Percentiles rank a stretch among this genome's conserved stretches.
Evolutionary conservation across 2,797 vertebrate species (phyloP).

Genomic region (Artibeus jamaicensis): DNA sequence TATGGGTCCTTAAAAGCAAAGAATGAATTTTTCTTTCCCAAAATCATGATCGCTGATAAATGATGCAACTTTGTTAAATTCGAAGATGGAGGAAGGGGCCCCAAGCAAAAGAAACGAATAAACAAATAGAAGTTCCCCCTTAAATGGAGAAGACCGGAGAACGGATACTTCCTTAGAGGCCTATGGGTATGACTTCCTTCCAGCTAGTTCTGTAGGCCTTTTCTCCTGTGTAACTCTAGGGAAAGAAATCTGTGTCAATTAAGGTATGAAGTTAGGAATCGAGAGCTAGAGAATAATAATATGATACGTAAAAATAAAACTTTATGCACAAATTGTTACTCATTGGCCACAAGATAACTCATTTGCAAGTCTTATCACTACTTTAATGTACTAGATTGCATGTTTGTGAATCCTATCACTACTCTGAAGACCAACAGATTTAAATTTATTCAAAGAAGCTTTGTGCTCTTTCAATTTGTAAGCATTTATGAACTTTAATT

Average conservation of each 20-base stretch:
- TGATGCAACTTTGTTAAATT: neutral
- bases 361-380: neutral
- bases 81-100: neutral
- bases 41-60: neutral
- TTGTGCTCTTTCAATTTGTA: neutral
- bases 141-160: neutral
- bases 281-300: neutral
- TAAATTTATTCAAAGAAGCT: neutral
- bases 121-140: neutral
- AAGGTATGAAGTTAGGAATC: neutral
- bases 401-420: neutral
- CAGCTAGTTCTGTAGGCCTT: neutral
- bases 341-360: neutral
- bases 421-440: neutral
- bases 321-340: neutral
- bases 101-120: neutral
- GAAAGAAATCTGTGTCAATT: neutral
- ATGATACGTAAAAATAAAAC: neutral
- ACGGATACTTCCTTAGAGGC: neutral
- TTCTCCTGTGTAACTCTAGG: rapidly evolving
- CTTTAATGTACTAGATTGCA: neutral
- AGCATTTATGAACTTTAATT: neutral
- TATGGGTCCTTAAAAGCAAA: neutral
- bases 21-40: neutral
- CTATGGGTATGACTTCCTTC: neutral